phyloP scores from a whole-genome alignment of 1,140 invertebrate genomes.

The Drosophila teissieri region DNA sequence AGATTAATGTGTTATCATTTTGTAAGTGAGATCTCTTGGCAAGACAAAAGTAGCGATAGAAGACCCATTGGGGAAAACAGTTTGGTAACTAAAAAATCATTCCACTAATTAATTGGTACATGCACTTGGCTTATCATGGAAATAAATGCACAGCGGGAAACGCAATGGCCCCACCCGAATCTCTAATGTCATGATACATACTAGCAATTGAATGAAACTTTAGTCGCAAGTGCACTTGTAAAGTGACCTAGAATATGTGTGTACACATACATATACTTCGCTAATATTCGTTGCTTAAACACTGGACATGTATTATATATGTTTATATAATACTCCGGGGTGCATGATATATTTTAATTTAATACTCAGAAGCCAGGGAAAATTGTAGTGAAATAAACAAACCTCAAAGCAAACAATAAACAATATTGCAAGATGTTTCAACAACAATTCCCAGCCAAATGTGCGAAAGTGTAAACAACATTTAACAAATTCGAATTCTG shows the following conservation, averaged over 20 bases:
- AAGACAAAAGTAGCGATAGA: background rate
- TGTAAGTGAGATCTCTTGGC: background rate
- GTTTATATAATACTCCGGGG: slow-evolving; percentile 7
- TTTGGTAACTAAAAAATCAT: slow-evolving; percentile 33
- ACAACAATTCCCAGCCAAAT: slow-evolving; percentile 59
- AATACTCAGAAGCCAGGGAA: background rate
- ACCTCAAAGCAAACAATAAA: slow-evolving; percentile 61
- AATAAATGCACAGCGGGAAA: slow-evolving; percentile 10
- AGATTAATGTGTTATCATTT: background rate
- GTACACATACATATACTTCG: background rate
- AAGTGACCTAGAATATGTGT: background rate
- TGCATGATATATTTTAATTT: slow-evolving; percentile 31
- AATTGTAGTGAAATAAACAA: slow-evolving; percentile 58
- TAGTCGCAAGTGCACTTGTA: background rate
- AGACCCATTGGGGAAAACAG: background rate
- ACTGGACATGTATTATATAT: background rate
- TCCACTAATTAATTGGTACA: slow-evolving; percentile 67
- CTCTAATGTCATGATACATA: slow-evolving; percentile 53
- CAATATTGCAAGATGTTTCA: slow-evolving; percentile 56
- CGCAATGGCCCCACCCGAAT: background rate
- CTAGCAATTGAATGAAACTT: slow-evolving; percentile 14
- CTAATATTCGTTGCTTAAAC: background rate
- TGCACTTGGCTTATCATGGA: slow-evolving; percentile 56
- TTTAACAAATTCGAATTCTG: slow-evolving; percentile 19
- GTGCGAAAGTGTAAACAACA: slow-evolving; percentile 63